Evolutionary conservation across 2,113 vertebrate genomes (phyloP).

Genomic region (Callocephalon fimbriatum): DNA sequence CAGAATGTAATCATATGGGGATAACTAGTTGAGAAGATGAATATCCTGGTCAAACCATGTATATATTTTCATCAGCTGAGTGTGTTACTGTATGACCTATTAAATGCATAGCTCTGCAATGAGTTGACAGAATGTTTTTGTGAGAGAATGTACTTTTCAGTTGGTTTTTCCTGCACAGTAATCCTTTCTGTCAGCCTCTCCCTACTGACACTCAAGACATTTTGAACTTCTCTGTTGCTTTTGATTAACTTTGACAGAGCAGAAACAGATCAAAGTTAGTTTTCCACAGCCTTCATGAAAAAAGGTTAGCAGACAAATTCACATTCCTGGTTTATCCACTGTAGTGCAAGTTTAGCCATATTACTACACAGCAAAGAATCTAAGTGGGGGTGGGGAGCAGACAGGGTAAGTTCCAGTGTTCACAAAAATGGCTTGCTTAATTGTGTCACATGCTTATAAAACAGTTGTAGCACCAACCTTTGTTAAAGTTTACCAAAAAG

Average conservation of each 20-base stretch:
- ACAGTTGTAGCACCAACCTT: background rate
- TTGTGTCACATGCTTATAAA: constrained; percentile 7
- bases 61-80: background rate
- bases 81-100: background rate
- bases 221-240: background rate
- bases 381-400: background rate
- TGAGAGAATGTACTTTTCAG: background rate
- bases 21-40: background rate
- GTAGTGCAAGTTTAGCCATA: background rate
- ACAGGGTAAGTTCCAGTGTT: background rate
- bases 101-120: background rate
- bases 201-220: background rate
- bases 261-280: constrained; percentile 34
- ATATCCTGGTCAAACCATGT: background rate
- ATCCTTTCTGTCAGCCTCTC: constrained; percentile 30
- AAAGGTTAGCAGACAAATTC: background rate
- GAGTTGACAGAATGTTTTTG: background rate
- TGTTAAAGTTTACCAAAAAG: constrained; percentile 57
- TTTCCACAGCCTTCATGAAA: background rate
- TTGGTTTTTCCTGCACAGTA: background rate
- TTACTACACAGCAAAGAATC: background rate
- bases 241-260: background rate
- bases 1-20: background rate
- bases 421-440: background rate
- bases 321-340: background rate